Conservation (phyloP, 2,888 invertebrate genomes). For the Andrena trimmerana region DNA sequence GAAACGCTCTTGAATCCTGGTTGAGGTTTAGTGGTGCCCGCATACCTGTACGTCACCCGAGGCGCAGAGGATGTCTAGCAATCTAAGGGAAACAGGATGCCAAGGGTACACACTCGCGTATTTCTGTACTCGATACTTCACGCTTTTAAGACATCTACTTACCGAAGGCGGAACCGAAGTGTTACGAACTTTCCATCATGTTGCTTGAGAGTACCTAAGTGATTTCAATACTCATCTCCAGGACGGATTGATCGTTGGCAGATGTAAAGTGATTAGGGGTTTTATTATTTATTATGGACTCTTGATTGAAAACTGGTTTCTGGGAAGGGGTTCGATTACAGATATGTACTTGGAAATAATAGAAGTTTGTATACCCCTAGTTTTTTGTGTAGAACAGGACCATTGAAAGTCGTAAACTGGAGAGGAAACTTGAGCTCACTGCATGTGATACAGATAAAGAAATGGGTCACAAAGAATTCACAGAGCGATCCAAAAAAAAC, state of each 20-base stretch:
- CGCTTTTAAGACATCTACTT: neutral
- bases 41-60: conserved; percentile 14
- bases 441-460: too few species aligned
- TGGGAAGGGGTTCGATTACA: too few species aligned
- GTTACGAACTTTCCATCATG: neutral
- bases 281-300: too few species aligned
- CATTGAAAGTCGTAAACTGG: too few species aligned
- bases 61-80: conserved; percentile 38
- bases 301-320: too few species aligned
- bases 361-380: too few species aligned
- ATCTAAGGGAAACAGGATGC: conserved; percentile 43
- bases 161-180: conserved; percentile 15
- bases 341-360: too few species aligned
- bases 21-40: conserved; percentile 47
- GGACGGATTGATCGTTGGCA: neutral
- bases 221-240: neutral
- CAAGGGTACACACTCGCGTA: neutral
- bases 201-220: neutral
- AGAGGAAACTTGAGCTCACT: too few species aligned
- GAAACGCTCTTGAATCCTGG: conserved; percentile 61
- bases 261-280: too few species aligned
- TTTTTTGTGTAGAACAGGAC: too few species aligned
- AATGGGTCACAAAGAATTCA: too few species aligned
- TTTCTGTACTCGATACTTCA: neutral
- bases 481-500: too few species aligned